These are phyloP conservation scores for Linepithema humile DNA, from an alignment of 1,140 invertebrate genomes.

Conservation along the genomic window DNA sequence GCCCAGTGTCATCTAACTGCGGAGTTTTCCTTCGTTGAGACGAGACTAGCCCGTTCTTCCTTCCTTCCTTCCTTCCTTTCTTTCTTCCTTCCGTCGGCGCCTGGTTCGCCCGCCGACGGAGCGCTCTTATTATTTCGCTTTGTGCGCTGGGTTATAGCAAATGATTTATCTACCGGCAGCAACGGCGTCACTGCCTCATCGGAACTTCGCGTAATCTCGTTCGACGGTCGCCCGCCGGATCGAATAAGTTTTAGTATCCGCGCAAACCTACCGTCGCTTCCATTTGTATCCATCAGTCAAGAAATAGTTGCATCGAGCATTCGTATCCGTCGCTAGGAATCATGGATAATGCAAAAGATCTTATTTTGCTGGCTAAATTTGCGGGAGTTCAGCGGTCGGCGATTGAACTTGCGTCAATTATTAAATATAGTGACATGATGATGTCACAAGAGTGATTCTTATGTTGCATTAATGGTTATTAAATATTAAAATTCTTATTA, in stretches of 20 bases:
- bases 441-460: neutral
- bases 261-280: conserved; percentile 48
- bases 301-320: conserved; percentile 22
- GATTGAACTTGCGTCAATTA: neutral
- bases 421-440: neutral
- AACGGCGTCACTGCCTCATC: conserved; percentile 46
- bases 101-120: conserved; percentile 1
- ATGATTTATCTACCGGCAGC: conserved; percentile 75
- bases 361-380: conserved; percentile 51
- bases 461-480: neutral
- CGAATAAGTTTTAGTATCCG: conserved; percentile 62
- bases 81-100: conserved; percentile 12
- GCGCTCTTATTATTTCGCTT: conserved; percentile 53
- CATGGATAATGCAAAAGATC: conserved; percentile 21
- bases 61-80: conserved; percentile 25
- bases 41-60: conserved; percentile 24
- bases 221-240: conserved; percentile 66
- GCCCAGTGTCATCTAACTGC: neutral
- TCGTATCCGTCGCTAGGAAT: neutral
- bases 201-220: conserved; percentile 75
- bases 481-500: no score
- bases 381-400: neutral
- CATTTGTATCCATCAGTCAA: conserved; percentile 60
- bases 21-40: conserved; percentile 17
- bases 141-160: conserved; percentile 62